A percentile compares a stretch with the other conserved stretches of the same genome.
These are phyloP conservation scores for Oikopleura dioica DNA, from an alignment of 23 tunicate species.

Conservation along the genomic window DNA sequence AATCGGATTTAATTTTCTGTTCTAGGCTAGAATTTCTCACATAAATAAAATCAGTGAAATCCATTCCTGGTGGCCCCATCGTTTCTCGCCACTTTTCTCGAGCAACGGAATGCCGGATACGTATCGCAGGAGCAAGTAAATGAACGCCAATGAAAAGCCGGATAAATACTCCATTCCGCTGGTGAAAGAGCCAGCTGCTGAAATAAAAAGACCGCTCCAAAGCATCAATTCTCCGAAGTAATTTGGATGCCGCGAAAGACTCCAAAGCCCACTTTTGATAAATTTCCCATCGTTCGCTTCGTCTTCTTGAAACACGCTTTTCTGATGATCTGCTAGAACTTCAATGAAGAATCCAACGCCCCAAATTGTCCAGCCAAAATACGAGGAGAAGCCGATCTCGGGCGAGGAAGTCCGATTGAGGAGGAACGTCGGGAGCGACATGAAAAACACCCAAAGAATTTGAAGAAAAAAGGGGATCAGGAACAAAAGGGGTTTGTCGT, in stretches of 20 bases:
- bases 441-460: constrained; percentile 55
- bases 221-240: constrained; percentile 79
- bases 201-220: constrained; percentile 51
- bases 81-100: constrained; percentile 32
- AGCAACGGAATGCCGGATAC: constrained; percentile 72
- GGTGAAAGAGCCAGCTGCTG: constrained; percentile 32
- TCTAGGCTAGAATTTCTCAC: too few relatives aligned
- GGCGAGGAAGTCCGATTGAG: constrained; percentile 20
- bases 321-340: constrained; percentile 53
- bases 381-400: constrained; percentile 37
- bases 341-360: constrained; percentile 41
- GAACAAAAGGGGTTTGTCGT: too few relatives aligned
- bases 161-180: constrained; percentile 16
- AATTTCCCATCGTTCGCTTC: constrained; percentile 31
- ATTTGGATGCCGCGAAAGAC: constrained; percentile 78
- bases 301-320: constrained; percentile 25
- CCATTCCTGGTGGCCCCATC: constrained; percentile 42
- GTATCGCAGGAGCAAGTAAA: constrained; percentile 34
- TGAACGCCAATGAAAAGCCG: constrained; percentile 34
- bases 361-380: constrained; percentile 46
- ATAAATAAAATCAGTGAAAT: too few relatives aligned
- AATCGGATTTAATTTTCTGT: too few relatives aligned
- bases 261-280: constrained; percentile 52
- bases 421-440: constrained; percentile 30
- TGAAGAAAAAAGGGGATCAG: too few relatives aligned